Evolutionary conservation across 1,140 invertebrate species (phyloP), one percentile per base, ranked within the genome.

Genomic region (Physella acuta): DNA sequence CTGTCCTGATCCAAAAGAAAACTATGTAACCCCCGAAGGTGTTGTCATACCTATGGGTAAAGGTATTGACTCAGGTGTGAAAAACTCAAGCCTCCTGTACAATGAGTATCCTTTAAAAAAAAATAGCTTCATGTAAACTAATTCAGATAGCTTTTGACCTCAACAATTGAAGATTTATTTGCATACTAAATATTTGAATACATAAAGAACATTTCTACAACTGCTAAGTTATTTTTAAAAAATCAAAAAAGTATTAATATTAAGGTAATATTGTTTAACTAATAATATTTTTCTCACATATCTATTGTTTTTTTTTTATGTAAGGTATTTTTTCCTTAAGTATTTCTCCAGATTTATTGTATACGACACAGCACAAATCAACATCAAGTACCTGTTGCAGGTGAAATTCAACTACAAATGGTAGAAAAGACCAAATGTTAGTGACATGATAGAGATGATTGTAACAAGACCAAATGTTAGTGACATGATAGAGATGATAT

Each of bases 81-180:
- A 59, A 24, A 56, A 72, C 11, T 78, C 79, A n/a, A 81, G 81
- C 67, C 74, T 86, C 26, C 73, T 85, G 0, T 86, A 86, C 72
- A 86, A 87, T 75, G 85, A 87, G 82, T 85, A 82, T 83, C 82
- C 80, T 84, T 83, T 77, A 28, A 5, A n/a, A n/a, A n/a, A n/a
- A n/a, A n/a, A n/a, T n/a, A n/a, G n/a, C n/a, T n/a, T n/a, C n/a
- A n/a, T n/a, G n/a, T n/a, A n/a, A n/a, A n/a, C n/a, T n/a, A n/a
- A n/a, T n/a, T n/a, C n/a, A n/a, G n/a, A n/a, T n/a, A n/a, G n/a
- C n/a, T n/a, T n/a, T n/a, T n/a, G n/a, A n/a, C n/a, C n/a, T n/a
- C n/a, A n/a, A n/a, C n/a, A n/a, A n/a, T n/a, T n/a, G n/a, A n/a
- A n/a, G n/a, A n/a, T n/a, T n/a, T n/a, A n/a, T n/a, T n/a, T n/a